Evolutionary conservation across 92 coral and sea anemone genomes (phyloP).

Genomic region (Heliopora coerulea): DNA sequence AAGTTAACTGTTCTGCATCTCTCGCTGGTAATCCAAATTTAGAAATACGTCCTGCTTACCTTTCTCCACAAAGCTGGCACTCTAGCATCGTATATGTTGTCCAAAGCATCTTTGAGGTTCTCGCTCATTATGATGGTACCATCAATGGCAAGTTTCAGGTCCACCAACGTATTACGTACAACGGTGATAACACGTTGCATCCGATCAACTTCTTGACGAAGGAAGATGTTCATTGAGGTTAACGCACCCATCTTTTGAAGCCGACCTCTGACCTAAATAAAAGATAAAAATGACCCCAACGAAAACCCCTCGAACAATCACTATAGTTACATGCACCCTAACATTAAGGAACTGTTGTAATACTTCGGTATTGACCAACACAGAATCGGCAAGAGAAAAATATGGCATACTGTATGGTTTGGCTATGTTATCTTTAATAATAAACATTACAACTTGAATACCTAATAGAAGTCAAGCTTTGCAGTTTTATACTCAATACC

Average conservation of each 20-base stretch:
- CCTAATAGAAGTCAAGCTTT: too few relatives aligned
- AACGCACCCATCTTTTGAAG: constrained; percentile 99
- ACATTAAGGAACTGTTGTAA: too few relatives aligned
- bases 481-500: too few relatives aligned
- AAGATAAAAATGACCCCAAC: too few relatives aligned
- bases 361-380: too few relatives aligned
- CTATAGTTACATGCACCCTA: too few relatives aligned
- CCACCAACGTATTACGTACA: constrained; percentile 80
- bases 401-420: too few relatives aligned
- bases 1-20: background rate
- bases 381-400: too few relatives aligned
- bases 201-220: constrained; percentile 97
- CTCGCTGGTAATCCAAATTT: background rate
- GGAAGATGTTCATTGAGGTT: constrained; percentile 95
- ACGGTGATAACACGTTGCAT: constrained; percentile 93
- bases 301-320: too few relatives aligned
- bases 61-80: constrained; percentile 96
- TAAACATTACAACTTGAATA: too few relatives aligned
- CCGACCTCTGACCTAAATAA: constrained; percentile 89
- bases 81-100: constrained; percentile 94
- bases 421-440: too few relatives aligned
- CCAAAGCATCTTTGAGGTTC: constrained; percentile 96
- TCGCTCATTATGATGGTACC: constrained; percentile 99
- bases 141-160: constrained; percentile 94
- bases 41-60: constrained; percentile 38